A percentile compares a stretch with the other conserved stretches of the same genome.
phyloP scores from a whole-genome alignment of 2,797 vertebrate genomes.

The Luscinia luscinia region DNA sequence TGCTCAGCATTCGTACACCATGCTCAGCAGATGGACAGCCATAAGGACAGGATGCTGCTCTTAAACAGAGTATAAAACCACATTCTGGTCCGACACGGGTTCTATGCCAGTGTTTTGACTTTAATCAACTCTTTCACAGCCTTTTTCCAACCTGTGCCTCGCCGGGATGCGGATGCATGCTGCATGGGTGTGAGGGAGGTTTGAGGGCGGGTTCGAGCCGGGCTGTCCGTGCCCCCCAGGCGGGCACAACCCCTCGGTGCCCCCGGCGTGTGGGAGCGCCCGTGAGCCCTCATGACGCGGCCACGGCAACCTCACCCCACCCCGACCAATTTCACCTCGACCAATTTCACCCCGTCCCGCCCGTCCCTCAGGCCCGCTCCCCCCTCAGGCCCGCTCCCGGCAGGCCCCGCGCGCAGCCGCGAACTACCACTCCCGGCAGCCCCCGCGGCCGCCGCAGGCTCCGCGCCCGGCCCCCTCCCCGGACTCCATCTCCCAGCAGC shows the following conservation, averaged over 20 bases:
- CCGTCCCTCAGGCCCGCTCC: neutral
- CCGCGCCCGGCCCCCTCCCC: accelerated
- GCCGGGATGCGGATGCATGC: accelerated
- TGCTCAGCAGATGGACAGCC: accelerated
- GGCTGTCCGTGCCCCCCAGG: accelerated
- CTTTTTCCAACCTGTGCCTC: accelerated
- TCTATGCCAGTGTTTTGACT: neutral
- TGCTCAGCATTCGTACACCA: no score
- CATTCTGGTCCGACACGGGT: neutral
- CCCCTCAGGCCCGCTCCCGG: neutral
- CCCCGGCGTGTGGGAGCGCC: accelerated
- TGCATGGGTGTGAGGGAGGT: accelerated
- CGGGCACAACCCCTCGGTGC: neutral
- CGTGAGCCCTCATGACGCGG: accelerated
- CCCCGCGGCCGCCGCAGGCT: neutral
- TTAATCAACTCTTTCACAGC: neutral
- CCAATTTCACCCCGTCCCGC: no score
- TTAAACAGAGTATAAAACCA: neutral
- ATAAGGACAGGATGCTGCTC: neutral
- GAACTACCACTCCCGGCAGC: neutral
- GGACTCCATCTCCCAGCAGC: slow-evolving; percentile 40
- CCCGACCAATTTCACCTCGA: accelerated
- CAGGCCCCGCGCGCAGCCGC: neutral
- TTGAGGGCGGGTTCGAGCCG: neutral
- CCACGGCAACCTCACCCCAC: accelerated